Evolutionary conservation across 2,113 vertebrate genomes (phyloP).

Genomic region (Zapus hudsonius): DNA sequence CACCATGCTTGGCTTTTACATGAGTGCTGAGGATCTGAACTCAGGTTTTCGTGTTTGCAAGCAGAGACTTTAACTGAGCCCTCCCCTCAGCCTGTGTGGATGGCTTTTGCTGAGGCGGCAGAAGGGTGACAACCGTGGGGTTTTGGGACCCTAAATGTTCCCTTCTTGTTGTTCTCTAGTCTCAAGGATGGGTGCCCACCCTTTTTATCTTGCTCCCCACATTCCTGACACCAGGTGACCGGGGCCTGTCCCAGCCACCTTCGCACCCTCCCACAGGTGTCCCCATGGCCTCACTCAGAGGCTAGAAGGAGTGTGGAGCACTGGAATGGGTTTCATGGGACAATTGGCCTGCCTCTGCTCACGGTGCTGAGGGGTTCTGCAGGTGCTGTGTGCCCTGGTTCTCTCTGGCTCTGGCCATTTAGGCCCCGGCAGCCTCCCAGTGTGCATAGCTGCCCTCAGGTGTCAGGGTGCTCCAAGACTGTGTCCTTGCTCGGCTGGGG

Average conservation of each 20-base stretch:
- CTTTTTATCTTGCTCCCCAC: neutral
- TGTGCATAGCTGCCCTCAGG: rapidly evolving
- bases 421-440: rapidly evolving
- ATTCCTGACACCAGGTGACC: neutral
- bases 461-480: no score
- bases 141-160: neutral
- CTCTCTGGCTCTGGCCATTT: rapidly evolving
- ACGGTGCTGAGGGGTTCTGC: rapidly evolving
- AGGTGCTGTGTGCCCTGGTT: no score
- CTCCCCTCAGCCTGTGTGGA: neutral
- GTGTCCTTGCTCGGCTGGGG: rapidly evolving
- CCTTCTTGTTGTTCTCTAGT: neutral
- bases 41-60: no score
- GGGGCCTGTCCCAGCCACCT: no score
- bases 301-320: neutral
- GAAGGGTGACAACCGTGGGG: rapidly evolving
- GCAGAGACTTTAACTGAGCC: no score
- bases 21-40: no score
- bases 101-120: neutral
- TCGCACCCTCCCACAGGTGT: no score
- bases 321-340: neutral
- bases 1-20: no score
- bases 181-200: neutral
- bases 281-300: neutral
- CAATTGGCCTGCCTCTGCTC: rapidly evolving